Evolutionary conservation across 2,113 vertebrate species (phyloP).

Genomic region (Arothron firmamentum): DNA sequence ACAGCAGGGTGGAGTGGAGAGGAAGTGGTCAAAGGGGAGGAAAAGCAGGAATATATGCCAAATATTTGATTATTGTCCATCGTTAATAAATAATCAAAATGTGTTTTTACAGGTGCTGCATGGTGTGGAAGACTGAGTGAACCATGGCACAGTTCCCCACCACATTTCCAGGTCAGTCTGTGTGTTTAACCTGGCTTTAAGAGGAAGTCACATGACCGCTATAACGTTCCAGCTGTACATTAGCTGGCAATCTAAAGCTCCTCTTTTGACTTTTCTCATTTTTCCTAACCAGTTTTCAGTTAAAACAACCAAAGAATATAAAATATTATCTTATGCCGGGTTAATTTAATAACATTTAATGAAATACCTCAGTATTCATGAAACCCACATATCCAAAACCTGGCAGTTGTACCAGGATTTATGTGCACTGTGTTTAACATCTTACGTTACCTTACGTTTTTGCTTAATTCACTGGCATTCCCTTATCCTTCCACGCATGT

Average conservation of each 20-base stretch:
- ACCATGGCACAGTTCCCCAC: conserved; percentile 98
- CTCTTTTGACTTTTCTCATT: background rate
- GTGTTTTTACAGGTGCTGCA: conserved; percentile 67
- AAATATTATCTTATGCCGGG: no score
- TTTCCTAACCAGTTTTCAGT: no score
- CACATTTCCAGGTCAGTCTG: conserved; percentile 89
- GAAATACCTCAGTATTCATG: background rate
- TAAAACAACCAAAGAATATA: no score
- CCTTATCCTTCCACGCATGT: background rate
- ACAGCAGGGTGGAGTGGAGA: no score
- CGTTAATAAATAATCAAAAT: background rate
- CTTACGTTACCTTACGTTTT: background rate
- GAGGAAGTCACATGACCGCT: no score
- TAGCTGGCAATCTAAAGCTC: background rate
- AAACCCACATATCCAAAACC: background rate
- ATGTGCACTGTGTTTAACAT: no score
- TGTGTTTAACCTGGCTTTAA: background rate
- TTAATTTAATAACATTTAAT: background rate
- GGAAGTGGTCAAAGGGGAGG: no score
- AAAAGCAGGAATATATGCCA: no score
- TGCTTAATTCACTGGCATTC: background rate
- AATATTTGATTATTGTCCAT: no score
- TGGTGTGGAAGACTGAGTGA: conserved; percentile 76
- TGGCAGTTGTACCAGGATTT: no score
- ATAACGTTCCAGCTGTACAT: no score